phyloP scores from a whole-genome alignment of 2,888 invertebrate genomes.

The Tiliacea citrago region DNA sequence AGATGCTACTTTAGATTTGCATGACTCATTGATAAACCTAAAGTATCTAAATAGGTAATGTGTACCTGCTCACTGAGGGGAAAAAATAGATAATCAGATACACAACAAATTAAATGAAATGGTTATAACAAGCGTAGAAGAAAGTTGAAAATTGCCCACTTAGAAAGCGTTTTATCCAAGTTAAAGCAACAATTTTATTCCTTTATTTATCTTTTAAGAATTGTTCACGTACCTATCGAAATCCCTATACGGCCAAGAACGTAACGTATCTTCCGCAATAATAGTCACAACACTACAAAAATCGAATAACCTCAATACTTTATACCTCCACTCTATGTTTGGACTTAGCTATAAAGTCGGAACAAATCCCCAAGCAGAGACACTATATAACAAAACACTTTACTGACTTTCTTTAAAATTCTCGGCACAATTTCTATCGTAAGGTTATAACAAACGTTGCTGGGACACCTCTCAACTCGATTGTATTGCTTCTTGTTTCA shows the following conservation, averaged over 20 bases:
- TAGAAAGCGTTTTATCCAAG: not conserved
- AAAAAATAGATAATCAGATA: not conserved
- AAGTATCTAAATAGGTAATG: not conserved
- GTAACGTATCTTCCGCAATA: constrained; percentile 1
- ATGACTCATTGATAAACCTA: no score
- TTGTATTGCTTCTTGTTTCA: constrained; percentile 64
- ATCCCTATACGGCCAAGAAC: not conserved
- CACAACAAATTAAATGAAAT: not conserved
- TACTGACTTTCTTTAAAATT: constrained; percentile 63
- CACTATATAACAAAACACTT: constrained; percentile 62
- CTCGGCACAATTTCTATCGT: constrained; percentile 60
- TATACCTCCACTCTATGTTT: constrained; percentile 51
- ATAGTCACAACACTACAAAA: constrained; percentile 34
- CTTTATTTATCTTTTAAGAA: not conserved
- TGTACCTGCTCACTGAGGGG: not conserved
- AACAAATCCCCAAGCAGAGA: constrained; percentile 48
- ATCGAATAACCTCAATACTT: constrained; percentile 53
- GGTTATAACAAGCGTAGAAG: not conserved
- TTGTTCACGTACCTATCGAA: not conserved
- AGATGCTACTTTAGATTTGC: not conserved
- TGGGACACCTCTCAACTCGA: constrained; percentile 64
- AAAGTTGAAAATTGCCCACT: not conserved
- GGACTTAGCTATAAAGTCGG: constrained; percentile 42
- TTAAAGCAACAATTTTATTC: not conserved
- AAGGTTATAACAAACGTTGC: constrained; percentile 58